Percentiles rank a stretch among this genome's conserved stretches.
Conservation (phyloP, 2,797 vertebrate species). For the Cyclura pinguis region DNA sequence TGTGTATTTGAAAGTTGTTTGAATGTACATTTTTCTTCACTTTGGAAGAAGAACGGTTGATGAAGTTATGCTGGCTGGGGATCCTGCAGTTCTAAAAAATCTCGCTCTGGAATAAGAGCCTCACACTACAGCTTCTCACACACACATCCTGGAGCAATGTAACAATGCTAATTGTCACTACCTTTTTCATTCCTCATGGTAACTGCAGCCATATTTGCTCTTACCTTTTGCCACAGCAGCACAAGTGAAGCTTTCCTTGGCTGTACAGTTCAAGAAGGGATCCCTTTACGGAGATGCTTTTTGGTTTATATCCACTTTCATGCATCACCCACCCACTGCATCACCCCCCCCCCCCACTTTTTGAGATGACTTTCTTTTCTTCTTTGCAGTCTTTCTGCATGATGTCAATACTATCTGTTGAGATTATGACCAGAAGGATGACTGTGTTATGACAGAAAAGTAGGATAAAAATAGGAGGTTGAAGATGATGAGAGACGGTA, state of each 20-base stretch:
- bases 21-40: not conserved
- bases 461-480: too few relatives aligned
- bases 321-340: too few relatives aligned
- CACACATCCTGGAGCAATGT: not conserved
- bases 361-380: not conserved
- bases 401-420: too few relatives aligned
- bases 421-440: not conserved
- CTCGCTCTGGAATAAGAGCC: not conserved
- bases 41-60: not conserved
- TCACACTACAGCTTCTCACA: not conserved
- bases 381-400: not conserved
- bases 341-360: too few relatives aligned
- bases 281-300: not conserved
- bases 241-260: not conserved
- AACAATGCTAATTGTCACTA: not conserved
- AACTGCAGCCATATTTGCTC: not conserved
- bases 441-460: not conserved
- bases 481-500: too few relatives aligned
- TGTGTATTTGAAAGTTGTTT: not conserved
- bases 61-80: not conserved
- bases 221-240: not conserved
- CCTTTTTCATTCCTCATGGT: not conserved
- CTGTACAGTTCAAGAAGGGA: not conserved
- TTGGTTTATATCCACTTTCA: not conserved
- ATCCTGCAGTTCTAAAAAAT: not conserved